A percentile compares a stretch with the other conserved stretches of the same genome.
Conservation (phyloP, 2,888 invertebrate species). For the Lordiphosa andalusiaca region DNA sequence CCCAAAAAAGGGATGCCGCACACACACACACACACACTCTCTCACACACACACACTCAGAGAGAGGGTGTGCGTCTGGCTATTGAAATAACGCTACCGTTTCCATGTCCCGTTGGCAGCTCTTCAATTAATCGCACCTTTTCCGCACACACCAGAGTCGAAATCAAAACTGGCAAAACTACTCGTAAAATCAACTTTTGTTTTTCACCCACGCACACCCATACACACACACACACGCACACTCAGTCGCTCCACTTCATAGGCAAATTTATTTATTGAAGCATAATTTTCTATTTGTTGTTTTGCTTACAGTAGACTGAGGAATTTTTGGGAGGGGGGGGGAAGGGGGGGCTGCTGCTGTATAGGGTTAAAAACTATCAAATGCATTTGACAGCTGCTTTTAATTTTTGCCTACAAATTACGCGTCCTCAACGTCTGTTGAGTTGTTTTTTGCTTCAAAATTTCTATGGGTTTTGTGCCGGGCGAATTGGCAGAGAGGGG, state of each 20-base stretch:
- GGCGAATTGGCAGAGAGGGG: too few species aligned
- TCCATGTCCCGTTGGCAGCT: slow-evolving; percentile 23
- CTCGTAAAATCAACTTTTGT: slow-evolving; percentile 50
- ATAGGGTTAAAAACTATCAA: slow-evolving; percentile 56
- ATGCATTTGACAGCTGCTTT: slow-evolving; percentile 69
- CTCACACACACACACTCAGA: not conserved
- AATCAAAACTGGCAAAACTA: slow-evolving; percentile 58
- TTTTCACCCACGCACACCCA: slow-evolving; percentile 16
- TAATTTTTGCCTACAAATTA: slow-evolving; percentile 34
- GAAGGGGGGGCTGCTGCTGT: not conserved
- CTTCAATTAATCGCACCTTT: slow-evolving; percentile 77
- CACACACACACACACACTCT: not conserved
- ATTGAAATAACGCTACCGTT: slow-evolving; percentile 43
- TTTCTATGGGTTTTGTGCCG: too few species aligned
- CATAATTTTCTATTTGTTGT: slow-evolving; percentile 61
- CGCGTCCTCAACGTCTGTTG: too few species aligned
- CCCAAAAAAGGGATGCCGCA: slow-evolving; percentile 37
- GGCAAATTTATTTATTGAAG: slow-evolving; percentile 66
- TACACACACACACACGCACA: slow-evolving; percentile 7
- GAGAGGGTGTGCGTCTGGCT: slow-evolving; percentile 19
- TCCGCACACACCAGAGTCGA: slow-evolving; percentile 32
- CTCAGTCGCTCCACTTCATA: slow-evolving; percentile 26
- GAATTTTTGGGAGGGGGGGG: not conserved
- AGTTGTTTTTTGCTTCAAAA: too few species aligned
- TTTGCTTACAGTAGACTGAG: slow-evolving; percentile 12